A percentile compares a stretch with the other conserved stretches of the same genome.
These are phyloP conservation scores for Liodrosophila aerea DNA, from an alignment of 2,888 invertebrate genomes.

Conservation along the genomic window DNA sequence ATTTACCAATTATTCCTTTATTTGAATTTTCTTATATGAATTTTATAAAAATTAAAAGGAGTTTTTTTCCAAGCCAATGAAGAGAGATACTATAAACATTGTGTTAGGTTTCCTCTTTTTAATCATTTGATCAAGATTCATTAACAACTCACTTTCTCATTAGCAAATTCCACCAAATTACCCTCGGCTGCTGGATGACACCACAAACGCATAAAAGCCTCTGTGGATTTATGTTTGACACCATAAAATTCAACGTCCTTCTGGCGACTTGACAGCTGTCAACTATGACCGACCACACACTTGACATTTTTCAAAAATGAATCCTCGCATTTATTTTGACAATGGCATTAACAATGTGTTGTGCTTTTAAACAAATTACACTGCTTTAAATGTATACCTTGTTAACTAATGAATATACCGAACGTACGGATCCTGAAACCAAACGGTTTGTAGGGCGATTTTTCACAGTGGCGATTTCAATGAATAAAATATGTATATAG, in stretches of 20 bases:
- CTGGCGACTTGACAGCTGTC: slow-evolving; percentile 49
- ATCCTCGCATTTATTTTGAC: slow-evolving; percentile 30
- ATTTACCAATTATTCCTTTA: too few relatives aligned
- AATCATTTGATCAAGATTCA: too few relatives aligned
- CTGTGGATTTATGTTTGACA: slow-evolving; percentile 16
- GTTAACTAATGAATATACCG: too few relatives aligned
- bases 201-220: slow-evolving; percentile 11
- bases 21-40: too few relatives aligned
- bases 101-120: too few relatives aligned
- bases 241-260: slow-evolving; percentile 32
- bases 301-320: slow-evolving; percentile 24
- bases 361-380: slow-evolving; percentile 53
- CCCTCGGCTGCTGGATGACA: slow-evolving; percentile 20
- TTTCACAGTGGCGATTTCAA: too few relatives aligned
- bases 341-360: slow-evolving; percentile 29
- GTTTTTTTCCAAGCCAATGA: too few relatives aligned
- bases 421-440: too few relatives aligned
- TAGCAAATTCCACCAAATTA: slow-evolving; percentile 1
- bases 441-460: too few relatives aligned
- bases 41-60: too few relatives aligned
- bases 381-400: slow-evolving; percentile 15
- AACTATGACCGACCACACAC: slow-evolving; percentile 32
- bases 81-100: too few relatives aligned
- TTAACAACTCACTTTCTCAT: background rate
- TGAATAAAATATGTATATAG: too few relatives aligned